A percentile compares a stretch with the other conserved stretches of the same genome.
Conservation (phyloP, 2,113 vertebrate species). For the Toxostoma redivivum region DNA sequence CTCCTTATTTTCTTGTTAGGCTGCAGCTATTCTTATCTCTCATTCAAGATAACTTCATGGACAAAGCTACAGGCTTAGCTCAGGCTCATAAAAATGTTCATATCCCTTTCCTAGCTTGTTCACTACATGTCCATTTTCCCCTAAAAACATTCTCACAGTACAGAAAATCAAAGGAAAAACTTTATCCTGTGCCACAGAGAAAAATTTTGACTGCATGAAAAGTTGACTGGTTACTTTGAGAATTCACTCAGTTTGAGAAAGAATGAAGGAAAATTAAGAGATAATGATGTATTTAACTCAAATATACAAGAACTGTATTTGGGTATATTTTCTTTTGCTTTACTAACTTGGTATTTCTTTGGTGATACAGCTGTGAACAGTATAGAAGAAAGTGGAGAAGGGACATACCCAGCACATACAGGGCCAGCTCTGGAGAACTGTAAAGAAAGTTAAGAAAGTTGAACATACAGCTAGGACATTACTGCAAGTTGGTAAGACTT, state of each 20-base stretch:
- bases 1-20: too few relatives aligned
- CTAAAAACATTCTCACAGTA: neutral
- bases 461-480: neutral
- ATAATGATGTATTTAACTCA: neutral
- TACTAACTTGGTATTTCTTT: neutral
- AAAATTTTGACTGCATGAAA: neutral
- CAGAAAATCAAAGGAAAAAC: neutral
- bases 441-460: neutral
- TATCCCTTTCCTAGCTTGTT: too few relatives aligned
- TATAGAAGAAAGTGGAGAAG: neutral
- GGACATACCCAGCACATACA: too few relatives aligned
- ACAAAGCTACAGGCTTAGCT: too few relatives aligned
- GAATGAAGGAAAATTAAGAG: neutral
- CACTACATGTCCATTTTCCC: too few relatives aligned
- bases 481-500: neutral
- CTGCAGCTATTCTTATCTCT: too few relatives aligned
- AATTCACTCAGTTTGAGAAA: neutral
- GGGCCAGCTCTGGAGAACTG: neutral
- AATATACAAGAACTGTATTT: neutral
- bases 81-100: too few relatives aligned
- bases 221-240: neutral
- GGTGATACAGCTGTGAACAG: neutral
- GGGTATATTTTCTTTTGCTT: neutral
- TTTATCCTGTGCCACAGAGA: neutral
- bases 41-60: too few relatives aligned